Conservation (phyloP, 2,797 vertebrate species). For the Dipus sagitta region DNA sequence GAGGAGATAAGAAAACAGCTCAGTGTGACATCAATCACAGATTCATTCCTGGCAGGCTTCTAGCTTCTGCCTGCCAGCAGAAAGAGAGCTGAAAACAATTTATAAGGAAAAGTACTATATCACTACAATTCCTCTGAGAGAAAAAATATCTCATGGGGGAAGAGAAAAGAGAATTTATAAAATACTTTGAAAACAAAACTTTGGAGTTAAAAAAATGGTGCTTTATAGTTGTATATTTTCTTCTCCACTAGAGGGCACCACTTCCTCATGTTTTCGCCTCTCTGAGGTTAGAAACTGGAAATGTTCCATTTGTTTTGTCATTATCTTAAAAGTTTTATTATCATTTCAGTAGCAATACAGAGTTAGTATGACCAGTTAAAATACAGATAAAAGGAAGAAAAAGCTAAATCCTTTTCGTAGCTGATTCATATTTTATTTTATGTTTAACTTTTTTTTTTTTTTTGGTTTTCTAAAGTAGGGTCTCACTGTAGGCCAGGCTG, state of each 20-base stretch:
- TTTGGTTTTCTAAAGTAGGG: no score
- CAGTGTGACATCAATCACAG: not conserved
- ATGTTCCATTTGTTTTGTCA: conserved; percentile 8
- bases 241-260: conserved; percentile 84
- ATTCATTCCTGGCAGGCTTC: not conserved
- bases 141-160: not conserved
- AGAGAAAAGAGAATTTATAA: not conserved
- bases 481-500: no score
- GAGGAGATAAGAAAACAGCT: not conserved
- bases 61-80: not conserved
- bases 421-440: not conserved
- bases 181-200: conserved; percentile 40
- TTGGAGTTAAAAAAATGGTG: conserved; percentile 28
- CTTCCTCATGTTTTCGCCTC: conserved; percentile 62
- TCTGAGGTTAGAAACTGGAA: not conserved
- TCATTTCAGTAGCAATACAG: not conserved
- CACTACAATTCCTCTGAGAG: not conserved
- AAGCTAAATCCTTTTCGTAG: conserved; percentile 9
- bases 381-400: conserved; percentile 55
- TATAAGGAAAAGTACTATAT: not conserved
- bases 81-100: not conserved
- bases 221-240: not conserved
- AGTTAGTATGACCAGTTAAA: conserved; percentile 30
- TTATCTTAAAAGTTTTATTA: conserved; percentile 10
- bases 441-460: no score